These are phyloP conservation scores for Egretta garzetta DNA, from an alignment of 2,113 vertebrate species.

Conservation along the genomic window DNA sequence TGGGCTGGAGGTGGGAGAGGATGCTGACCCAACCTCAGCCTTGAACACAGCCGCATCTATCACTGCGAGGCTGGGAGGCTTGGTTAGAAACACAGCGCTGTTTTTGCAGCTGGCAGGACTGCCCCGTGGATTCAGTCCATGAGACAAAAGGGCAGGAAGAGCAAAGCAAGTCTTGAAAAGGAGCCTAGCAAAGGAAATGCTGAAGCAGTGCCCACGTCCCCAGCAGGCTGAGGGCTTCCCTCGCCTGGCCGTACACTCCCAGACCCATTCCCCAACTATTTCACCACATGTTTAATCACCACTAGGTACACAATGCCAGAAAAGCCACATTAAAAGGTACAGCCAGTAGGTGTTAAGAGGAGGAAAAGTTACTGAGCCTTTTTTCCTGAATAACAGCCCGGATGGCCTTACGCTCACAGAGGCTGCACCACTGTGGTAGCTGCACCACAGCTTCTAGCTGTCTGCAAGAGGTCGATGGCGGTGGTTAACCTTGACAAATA, in stretches of 20 bases:
- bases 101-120: too few species aligned
- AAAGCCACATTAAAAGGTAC: not conserved
- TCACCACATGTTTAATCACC: not conserved
- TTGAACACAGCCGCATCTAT: not conserved
- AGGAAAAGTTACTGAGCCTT: not conserved
- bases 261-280: not conserved
- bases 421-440: not conserved
- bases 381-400: not conserved
- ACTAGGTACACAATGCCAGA: not conserved
- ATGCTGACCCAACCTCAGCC: not conserved
- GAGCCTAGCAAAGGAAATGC: not conserved
- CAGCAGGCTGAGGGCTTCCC: not conserved
- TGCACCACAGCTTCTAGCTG: not conserved
- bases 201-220: rapidly evolving
- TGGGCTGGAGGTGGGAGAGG: not conserved
- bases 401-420: rapidly evolving
- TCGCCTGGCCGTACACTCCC: not conserved
- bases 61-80: not conserved
- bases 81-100: too few species aligned
- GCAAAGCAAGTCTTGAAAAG: not conserved
- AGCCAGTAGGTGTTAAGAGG: not conserved
- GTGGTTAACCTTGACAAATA: constrained; percentile 52
- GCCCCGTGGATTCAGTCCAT: too few species aligned
- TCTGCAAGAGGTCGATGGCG: rapidly evolving
- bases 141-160: too few species aligned